Evolutionary conservation across 2,888 invertebrate genomes (phyloP), one percentile per base, ranked within the genome.

Genomic region (Syrista parreyssii): DNA sequence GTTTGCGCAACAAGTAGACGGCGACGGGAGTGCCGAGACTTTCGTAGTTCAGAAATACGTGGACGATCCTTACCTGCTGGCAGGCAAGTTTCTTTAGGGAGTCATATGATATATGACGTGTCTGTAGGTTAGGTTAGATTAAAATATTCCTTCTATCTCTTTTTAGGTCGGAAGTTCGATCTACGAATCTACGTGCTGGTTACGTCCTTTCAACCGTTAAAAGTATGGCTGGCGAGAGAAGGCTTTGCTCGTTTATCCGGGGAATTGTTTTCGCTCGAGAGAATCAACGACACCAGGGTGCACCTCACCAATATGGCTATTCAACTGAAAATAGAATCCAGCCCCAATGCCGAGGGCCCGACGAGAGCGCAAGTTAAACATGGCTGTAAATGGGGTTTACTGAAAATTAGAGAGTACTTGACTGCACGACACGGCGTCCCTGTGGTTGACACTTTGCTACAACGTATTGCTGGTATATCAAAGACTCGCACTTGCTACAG

Each of bases 231-330:
- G 68, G 94, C 93, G 79, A 90, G 94, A 71, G 94, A 94, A 83
- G 95, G 95, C 0, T 94, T 95, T 89, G 94, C 94, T 1, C 90
- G 94, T 15, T 92, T 94, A 81, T 93, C 94, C n/a, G 93, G 93
- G 79, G 92, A 92, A 32, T 89, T 93, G 80, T 94, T 93, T 88
- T 93, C 93, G n/a, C 88, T 94, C 72, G 92, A 93, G 77, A 92
- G 92, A 32, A 92, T 94, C 71, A 92, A 93, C 84, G 94, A 94
- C 87, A 92, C 92, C 76, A 93, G 93, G 89, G 92, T 93, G 74
- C 94, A 94, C 86, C 88, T 94, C 79, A 94, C 94, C 33, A 94
- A 94, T 86, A 93, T 93, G 79, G 92, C 94, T 11, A 92, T 94
- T 77, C 94, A 94, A 87, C 78, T 91, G 76, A 88, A 86, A 76